Percentiles rank a stretch among this genome's conserved stretches.
These are phyloP conservation scores for Shinisaurus crocodilurus DNA, from an alignment of 2,113 vertebrate species.

Conservation along the genomic window DNA sequence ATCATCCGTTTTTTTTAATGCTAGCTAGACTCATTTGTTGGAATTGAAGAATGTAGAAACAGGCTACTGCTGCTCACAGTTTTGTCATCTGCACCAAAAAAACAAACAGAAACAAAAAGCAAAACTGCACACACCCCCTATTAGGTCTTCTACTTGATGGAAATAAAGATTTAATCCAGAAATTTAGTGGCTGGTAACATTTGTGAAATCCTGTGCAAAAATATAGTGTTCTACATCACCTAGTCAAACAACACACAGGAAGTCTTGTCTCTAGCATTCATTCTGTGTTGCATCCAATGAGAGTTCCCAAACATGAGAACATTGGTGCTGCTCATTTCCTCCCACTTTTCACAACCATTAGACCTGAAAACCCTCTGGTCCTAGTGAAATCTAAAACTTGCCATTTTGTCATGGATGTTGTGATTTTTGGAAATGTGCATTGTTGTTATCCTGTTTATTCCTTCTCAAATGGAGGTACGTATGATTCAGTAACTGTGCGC, in stretches of 20 bases:
- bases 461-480: not conserved
- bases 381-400: not conserved
- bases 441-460: not conserved
- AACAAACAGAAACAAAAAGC: not conserved
- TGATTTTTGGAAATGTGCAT: not conserved
- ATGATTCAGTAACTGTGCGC: not conserved
- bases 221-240: not conserved
- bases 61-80: not conserved
- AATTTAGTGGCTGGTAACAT: not conserved
- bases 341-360: not conserved
- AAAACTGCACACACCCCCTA: not conserved
- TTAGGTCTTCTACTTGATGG: not conserved
- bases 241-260: not conserved
- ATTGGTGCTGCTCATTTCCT: not conserved
- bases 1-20: no score
- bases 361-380: no score
- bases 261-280: not conserved
- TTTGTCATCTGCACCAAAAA: not conserved
- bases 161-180: not conserved
- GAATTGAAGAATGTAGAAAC: not conserved
- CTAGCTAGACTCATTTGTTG: not conserved
- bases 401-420: not conserved
- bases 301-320: not conserved
- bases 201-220: not conserved
- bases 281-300: not conserved